Evolutionary conservation across 2,888 invertebrate genomes (phyloP).

Genomic region (Punctoribates punctum): DNA sequence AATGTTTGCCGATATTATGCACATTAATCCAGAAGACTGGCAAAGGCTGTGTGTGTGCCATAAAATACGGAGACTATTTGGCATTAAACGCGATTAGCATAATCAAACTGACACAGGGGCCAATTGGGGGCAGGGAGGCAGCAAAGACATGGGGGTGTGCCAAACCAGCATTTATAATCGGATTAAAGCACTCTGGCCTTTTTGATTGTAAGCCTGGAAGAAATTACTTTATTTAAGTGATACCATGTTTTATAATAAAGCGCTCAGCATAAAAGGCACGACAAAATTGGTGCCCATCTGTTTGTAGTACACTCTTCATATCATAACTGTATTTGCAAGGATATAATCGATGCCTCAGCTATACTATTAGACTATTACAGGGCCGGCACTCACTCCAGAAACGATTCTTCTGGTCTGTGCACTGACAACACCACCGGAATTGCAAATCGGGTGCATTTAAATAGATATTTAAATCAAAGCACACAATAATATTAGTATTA

Average conservation of each 20-base stretch:
- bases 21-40: constrained; percentile 27
- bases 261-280: not conserved
- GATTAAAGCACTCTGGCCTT: not conserved
- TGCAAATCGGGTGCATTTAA: constrained; percentile 20
- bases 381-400: no score
- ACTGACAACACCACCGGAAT: not conserved
- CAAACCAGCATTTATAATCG: constrained; percentile 33
- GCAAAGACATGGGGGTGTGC: not conserved
- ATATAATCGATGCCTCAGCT: no score
- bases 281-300: constrained; percentile 35
- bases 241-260: constrained; percentile 14
- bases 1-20: no score
- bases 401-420: no score
- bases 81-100: constrained; percentile 33
- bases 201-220: not conserved
- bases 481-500: not conserved
- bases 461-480: constrained; percentile 16
- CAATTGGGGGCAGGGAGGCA: constrained; percentile 30
- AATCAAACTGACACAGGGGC: constrained; percentile 33
- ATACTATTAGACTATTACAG: no score
- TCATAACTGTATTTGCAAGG: constrained; percentile 15
- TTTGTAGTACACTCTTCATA: no score
- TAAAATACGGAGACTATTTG: constrained; percentile 4
- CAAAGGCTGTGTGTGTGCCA: not conserved
- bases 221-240: constrained; percentile 16